A percentile compares a stretch with the other conserved stretches of the same genome.
These are phyloP conservation scores for Pinna nobilis DNA, from an alignment of 1,140 invertebrate genomes.

Conservation along the genomic window DNA sequence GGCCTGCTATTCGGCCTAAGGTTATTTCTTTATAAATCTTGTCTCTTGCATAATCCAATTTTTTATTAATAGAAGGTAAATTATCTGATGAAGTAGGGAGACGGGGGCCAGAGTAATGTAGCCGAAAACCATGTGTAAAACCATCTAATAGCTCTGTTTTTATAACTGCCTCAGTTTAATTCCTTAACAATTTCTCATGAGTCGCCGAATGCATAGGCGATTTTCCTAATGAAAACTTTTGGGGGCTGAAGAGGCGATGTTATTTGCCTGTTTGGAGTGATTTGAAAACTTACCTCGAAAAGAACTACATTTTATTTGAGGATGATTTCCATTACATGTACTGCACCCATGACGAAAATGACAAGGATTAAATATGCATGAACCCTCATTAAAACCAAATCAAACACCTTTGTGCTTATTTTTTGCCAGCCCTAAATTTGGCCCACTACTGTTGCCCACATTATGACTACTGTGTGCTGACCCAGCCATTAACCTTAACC, in stretches of 20 bases:
- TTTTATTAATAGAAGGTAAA: constrained; percentile 5
- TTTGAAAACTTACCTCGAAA: no score
- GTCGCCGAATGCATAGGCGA: neutral
- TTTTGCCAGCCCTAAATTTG: neutral
- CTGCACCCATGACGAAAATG: constrained; percentile 7
- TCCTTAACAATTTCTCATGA: neutral
- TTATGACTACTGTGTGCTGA: no score
- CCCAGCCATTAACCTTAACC: constrained; percentile 17
- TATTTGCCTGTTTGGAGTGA: neutral
- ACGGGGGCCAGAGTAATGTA: constrained; percentile 10
- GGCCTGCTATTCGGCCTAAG: neutral
- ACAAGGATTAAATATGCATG: neutral
- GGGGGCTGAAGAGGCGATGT: neutral
- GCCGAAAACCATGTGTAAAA: constrained; percentile 9
- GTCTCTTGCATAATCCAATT: constrained; percentile 4
- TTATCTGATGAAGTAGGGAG: constrained; percentile 1
- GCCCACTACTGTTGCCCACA: no score
- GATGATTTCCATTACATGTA: constrained; percentile 6
- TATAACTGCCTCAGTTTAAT: neutral
- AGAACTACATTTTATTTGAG: neutral
- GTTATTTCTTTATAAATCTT: neutral
- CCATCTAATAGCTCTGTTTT: constrained; percentile 3
- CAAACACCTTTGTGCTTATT: neutral
- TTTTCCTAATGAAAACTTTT: neutral
- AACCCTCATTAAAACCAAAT: neutral